Evolutionary conservation across 2,113 vertebrate species (phyloP), one percentile per base, ranked within the genome.

Genomic region (Thunnus maccoyii): DNA sequence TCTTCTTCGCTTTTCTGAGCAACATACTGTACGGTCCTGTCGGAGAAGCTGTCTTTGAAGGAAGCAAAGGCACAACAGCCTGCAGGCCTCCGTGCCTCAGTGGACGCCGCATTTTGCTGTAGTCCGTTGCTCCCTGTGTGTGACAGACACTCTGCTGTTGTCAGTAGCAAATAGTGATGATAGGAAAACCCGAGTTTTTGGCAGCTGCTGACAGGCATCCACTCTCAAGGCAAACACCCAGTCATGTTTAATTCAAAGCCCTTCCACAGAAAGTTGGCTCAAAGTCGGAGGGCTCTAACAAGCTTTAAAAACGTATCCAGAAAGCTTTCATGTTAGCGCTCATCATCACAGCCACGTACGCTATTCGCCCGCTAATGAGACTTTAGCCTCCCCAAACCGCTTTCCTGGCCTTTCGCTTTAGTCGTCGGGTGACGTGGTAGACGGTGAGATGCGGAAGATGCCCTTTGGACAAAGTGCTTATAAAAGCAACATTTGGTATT

Each of bases 161-260:
- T 85, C 80, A 51, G 72, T 22, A 58, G 69, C 80, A 78, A 76
- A 86, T 9, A 30, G 4, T 25, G 78, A 76, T 25, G 62, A 84
- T 17, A 3, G 78, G 36, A 72, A 52, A 52, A 47, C 27, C 47
- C 2, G 1, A 54, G 20, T 10, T 51, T 83, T 47, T 84, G 78
- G 60, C 76, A 78, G 78, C 84, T 60, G 51, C 63, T 81, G 85
- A 81, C 81, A 74, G 78, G 65, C 51, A 78, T 72, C 60, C 4
- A 6, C 13, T 32, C 77, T 84, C 54, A 54, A 73, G 50, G 73
- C 76, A 61, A 75, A 86, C 83, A 55, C 44, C 25, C 63, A 75
- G 75, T 79, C 64, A 60, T 63, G 51, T 88, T 91, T 88, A 80
- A 87, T 87, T 89, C 87, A 89, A 91, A 92, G 79, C 48, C 56